These are phyloP conservation scores for Acrocephalus arundinaceus DNA, from an alignment of 2,113 vertebrate genomes.

Conservation along the genomic window DNA sequence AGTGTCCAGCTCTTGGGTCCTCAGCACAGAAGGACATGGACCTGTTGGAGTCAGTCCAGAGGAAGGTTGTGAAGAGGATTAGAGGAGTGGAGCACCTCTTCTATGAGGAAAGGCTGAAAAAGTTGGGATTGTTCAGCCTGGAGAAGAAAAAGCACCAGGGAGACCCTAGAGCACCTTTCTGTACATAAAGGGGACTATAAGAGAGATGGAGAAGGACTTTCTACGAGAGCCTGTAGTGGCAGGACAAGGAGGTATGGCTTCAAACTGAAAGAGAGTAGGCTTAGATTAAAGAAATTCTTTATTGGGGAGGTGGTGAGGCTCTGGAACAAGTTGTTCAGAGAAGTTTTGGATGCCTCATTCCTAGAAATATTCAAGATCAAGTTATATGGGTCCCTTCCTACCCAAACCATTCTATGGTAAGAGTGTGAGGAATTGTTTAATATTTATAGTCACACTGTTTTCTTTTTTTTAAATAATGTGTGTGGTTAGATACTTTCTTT, in stretches of 20 bases:
- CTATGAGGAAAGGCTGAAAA: neutral
- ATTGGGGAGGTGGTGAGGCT: neutral
- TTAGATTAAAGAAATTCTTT: neutral
- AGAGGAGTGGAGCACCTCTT: neutral
- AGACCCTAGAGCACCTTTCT: neutral
- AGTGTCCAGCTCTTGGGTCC: neutral
- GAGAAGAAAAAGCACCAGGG: rapidly evolving
- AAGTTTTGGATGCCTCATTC: neutral
- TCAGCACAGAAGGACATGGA: neutral
- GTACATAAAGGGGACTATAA: neutral
- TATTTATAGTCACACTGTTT: neutral
- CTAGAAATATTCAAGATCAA: neutral
- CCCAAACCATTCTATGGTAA: neutral
- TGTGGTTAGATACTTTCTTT: neutral
- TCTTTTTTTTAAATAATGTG: neutral
- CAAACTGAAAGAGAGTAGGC: neutral
- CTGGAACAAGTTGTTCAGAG: neutral
- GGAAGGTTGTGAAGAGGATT: neutral
- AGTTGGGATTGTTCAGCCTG: neutral
- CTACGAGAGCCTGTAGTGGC: neutral
- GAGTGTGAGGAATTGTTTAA: neutral
- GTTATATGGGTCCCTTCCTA: neutral
- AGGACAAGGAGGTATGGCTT: neutral
- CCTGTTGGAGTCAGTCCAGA: neutral
- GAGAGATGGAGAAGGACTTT: neutral